A percentile compares a stretch with the other conserved stretches of the same genome.
Evolutionary conservation across 2,113 vertebrate species (phyloP).

Genomic region (Chaetodon trifascialis): DNA sequence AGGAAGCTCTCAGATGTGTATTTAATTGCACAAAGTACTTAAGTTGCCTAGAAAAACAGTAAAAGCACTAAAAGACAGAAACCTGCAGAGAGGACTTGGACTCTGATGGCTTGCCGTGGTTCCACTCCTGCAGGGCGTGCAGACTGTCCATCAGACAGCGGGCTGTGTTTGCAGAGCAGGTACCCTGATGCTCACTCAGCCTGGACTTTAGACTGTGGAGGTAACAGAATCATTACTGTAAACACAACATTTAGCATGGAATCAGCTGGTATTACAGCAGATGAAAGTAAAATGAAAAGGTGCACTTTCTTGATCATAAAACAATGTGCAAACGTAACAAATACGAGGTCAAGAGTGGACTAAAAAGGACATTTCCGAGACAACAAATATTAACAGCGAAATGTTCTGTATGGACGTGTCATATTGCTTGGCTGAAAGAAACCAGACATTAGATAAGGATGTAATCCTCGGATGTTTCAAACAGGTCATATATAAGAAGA

Average conservation of each 20-base stretch:
- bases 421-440: background rate
- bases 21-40: background rate
- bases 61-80: constrained; percentile 5
- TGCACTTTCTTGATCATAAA: background rate
- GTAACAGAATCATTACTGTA: background rate
- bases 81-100: constrained; percentile 77
- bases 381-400: background rate
- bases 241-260: background rate
- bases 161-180: constrained; percentile 70
- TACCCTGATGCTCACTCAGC: constrained; percentile 69
- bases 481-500: constrained; percentile 18
- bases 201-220: constrained; percentile 72
- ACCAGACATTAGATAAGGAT: background rate
- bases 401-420: background rate
- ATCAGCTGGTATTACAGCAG: background rate
- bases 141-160: constrained; percentile 70
- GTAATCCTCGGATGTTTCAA: constrained; percentile 8
- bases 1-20: background rate
- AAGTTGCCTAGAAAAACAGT: background rate
- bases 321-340: background rate
- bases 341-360: background rate
- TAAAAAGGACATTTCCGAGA: background rate
- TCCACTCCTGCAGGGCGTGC: constrained; percentile 79
- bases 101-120: constrained; percentile 42
- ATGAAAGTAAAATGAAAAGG: background rate